Evolutionary conservation across 2,888 invertebrate genomes (phyloP).

Genomic region (Campoplex capitator): DNA sequence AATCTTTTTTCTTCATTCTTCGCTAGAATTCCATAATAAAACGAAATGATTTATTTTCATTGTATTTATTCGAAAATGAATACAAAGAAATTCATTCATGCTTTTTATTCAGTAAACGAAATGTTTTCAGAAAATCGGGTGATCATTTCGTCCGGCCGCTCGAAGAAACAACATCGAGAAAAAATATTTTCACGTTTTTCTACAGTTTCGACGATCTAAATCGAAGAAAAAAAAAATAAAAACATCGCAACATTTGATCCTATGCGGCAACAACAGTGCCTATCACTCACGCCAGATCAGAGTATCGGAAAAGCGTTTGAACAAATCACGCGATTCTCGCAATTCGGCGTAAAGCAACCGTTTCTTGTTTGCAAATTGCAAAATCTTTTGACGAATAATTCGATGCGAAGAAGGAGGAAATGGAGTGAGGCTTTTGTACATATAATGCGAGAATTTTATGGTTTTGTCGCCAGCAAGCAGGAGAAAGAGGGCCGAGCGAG

Average conservation of each 20-base stretch:
- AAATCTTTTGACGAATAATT: not conserved
- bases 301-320: not conserved
- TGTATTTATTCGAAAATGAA: too few relatives aligned
- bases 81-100: too few relatives aligned
- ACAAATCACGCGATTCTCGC: not conserved
- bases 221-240: not conserved
- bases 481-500: not conserved
- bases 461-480: not conserved
- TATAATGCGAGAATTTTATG: constrained; percentile 31
- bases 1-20: not conserved
- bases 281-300: constrained; percentile 4
- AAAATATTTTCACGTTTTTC: too few relatives aligned
- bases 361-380: constrained; percentile 52
- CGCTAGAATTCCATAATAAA: not conserved
- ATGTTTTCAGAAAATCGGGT: too few relatives aligned
- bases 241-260: not conserved
- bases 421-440: constrained; percentile 18
- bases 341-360: not conserved
- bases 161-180: too few relatives aligned
- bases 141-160: too few relatives aligned
- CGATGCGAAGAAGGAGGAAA: constrained; percentile 11
- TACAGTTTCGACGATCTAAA: not conserved
- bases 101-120: too few relatives aligned
- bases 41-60: too few relatives aligned
- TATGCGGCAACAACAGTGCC: not conserved